Base-by-base conservation (phyloP, 2,888 invertebrate species). In the Dryadula phaetusa region DNA sequence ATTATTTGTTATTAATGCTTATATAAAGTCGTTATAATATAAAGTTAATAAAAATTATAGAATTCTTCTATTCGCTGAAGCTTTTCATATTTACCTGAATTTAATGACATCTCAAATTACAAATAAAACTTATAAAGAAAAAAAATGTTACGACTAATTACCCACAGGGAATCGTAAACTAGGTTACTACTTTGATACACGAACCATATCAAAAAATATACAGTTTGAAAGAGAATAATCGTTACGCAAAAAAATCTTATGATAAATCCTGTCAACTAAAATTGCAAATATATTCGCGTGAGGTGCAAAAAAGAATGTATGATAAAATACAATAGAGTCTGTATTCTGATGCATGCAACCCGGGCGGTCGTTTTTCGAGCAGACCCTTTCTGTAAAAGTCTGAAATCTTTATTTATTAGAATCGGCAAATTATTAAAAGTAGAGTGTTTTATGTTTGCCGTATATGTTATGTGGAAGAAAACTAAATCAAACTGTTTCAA, bases 361-460 rank as follows among this genome's bases (percentile, higher is more conserved):
- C 88, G 87, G 92, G 92, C 87, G 92, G 92, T 89, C 90, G 82
- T 92, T 92, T 92, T 92, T 91, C 80, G 82, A 80, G 75, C 76
- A 76, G 74, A 69, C 79, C 79, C 78, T 46, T 46, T 82, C 81
- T 82, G 81, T 84, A 86, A 82, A 25, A 81, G 82, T 79, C 85
- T 86, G 79, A 90, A 91, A 92, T 91, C 92, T 91, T 92, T 92
- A 92, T 92, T 91, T 92, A 92, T 92, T 91, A 91, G 91, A 86
- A 86, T 84, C 86, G 80, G 85, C 86, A 89, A 88, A 88, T 87
- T 89, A 89, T 89, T 84, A 87, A 76, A 85, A 82, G 79, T 81
- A 76, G 73, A 77, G 80, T 85, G 85, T 87, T 88, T 89, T 89
- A 86, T 84, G 79, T 80, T 77, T 73, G 72, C 75, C 79, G 83